Percentiles rank a stretch among this genome's conserved stretches.
These are phyloP conservation scores for Aeoliscus strigatus DNA, from an alignment of 2,797 vertebrate genomes.

Conservation along the genomic window DNA sequence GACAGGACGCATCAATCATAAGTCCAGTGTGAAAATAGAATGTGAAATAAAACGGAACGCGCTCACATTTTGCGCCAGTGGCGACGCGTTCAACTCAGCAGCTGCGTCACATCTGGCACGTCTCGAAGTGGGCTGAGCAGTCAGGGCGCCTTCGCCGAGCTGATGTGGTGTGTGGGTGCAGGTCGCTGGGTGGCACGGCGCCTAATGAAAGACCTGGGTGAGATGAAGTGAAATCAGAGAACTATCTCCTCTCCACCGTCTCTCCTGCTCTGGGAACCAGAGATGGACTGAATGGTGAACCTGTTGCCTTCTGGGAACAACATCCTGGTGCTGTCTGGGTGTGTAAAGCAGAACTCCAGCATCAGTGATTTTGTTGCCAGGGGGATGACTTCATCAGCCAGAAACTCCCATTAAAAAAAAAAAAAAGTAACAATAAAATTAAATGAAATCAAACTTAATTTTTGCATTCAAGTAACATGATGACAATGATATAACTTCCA, in stretches of 20 bases:
- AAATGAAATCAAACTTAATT: no score
- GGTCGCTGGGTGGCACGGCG: constrained; percentile 5
- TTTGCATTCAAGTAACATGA: no score
- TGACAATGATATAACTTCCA: no score
- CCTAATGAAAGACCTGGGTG: neutral
- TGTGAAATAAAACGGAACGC: constrained; percentile 29
- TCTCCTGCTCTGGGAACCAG: constrained; percentile 10
- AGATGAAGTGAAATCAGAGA: no score
- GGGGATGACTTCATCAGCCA: constrained; percentile 67
- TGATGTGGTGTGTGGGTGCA: constrained; percentile 7
- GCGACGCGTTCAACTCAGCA: constrained; percentile 15
- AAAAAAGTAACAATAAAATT: no score
- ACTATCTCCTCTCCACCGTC: neutral
- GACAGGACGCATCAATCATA: constrained; percentile 42
- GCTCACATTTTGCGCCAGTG: constrained; percentile 25
- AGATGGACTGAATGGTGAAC: constrained; percentile 50
- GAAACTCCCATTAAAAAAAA: constrained; percentile 7
- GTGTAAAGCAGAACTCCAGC: constrained; percentile 85
- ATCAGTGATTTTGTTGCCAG: constrained; percentile 95
- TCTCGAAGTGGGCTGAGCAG: no score
- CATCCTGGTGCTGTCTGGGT: constrained; percentile 89
- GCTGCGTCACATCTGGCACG: constrained; percentile 42
- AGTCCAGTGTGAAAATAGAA: constrained; percentile 48
- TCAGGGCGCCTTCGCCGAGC: constrained; percentile 18
- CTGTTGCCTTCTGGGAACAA: constrained; percentile 81